These are phyloP conservation scores for Eugnorisma glareosa DNA, from an alignment of 2,888 invertebrate genomes.

Conservation along the genomic window DNA sequence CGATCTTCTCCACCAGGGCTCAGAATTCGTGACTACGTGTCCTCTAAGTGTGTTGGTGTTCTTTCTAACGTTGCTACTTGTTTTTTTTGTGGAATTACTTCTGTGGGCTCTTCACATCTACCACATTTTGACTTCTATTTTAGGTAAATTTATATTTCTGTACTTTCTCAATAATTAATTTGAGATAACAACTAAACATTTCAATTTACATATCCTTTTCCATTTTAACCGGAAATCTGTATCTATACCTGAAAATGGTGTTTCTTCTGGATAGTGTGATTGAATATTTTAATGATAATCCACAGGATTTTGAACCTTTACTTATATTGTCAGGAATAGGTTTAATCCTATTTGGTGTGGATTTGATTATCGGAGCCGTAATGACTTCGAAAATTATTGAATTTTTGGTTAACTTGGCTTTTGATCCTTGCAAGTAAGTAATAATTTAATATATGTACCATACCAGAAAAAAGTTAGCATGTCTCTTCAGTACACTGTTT, in stretches of 20 bases:
- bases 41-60: not conserved
- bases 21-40: conserved; percentile 7
- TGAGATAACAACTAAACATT: not conserved
- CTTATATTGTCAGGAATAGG: not conserved
- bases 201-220: not conserved
- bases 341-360: not conserved
- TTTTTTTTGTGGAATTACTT: not conserved
- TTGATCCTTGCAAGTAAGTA: not conserved
- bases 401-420: not conserved
- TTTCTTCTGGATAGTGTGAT: conserved; percentile 17
- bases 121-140: not conserved
- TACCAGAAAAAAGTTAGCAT: not conserved
- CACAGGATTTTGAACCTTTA: conserved; percentile 1
- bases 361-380: conserved; percentile 9
- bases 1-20: not conserved
- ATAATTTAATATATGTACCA: not conserved
- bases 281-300: conserved; percentile 2
- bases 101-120: conserved; percentile 2
- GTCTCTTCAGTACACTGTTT: not conserved
- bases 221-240: not conserved
- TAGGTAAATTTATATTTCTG: not conserved
- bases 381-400: not conserved
- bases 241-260: conserved; percentile 16
- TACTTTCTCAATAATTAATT: not conserved
- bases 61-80: not conserved